These are phyloP conservation scores for Hymenochirus boettgeri DNA, from an alignment of 2,113 vertebrate genomes.

Conservation along the genomic window DNA sequence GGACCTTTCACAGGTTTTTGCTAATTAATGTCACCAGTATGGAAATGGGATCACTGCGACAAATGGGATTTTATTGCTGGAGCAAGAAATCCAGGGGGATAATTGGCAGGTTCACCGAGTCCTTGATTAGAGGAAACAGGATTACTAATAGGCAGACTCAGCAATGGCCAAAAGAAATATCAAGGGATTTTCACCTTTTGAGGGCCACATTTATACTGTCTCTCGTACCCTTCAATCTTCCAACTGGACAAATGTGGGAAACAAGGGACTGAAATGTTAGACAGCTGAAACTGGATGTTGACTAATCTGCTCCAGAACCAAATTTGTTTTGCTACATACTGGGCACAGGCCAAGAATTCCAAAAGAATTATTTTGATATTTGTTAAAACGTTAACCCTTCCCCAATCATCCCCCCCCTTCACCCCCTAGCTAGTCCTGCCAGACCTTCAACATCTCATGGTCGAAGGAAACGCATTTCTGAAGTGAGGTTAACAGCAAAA, in stretches of 20 bases:
- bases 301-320: constrained; percentile 57
- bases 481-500: constrained; percentile 38
- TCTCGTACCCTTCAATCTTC: constrained; percentile 59
- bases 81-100: constrained; percentile 61
- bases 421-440: too few species aligned
- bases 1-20: constrained; percentile 63
- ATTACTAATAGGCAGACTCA: constrained; percentile 55
- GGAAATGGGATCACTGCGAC: constrained; percentile 59
- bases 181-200: constrained; percentile 60
- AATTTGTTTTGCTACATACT: constrained; percentile 56
- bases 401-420: too few species aligned
- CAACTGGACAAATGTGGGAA: constrained; percentile 71
- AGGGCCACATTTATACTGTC: constrained; percentile 68
- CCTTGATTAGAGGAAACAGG: constrained; percentile 62
- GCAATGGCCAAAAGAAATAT: constrained; percentile 55
- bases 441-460: not conserved
- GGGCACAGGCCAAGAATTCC: constrained; percentile 56
- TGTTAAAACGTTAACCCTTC: constrained; percentile 59
- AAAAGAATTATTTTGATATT: constrained; percentile 64
- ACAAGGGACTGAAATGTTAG: constrained; percentile 69
- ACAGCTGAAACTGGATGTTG: constrained; percentile 59
- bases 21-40: constrained; percentile 67
- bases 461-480: constrained; percentile 36
- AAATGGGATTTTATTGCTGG: constrained; percentile 66
- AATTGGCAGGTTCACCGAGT: constrained; percentile 60